Percentiles rank a stretch among this genome's conserved stretches.
Evolutionary conservation across 2,113 vertebrate genomes (phyloP).

Genomic region (Xenus cinereus): DNA sequence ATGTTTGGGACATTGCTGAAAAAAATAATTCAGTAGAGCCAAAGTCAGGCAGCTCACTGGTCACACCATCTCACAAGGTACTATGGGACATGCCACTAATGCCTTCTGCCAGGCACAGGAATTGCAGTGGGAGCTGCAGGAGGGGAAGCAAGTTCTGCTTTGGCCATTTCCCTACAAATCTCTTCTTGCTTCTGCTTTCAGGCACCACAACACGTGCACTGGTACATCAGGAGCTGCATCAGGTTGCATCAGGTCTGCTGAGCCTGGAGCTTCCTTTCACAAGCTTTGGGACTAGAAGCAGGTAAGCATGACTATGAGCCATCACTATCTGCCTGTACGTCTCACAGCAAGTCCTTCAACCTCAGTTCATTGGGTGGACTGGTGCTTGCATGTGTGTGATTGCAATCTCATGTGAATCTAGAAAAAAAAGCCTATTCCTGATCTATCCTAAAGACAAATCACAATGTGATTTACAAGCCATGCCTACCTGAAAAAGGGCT

Average conservation of each 20-base stretch:
- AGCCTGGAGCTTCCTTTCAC: background rate
- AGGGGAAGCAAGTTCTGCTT: background rate
- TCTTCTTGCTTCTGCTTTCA: background rate
- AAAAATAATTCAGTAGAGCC: background rate
- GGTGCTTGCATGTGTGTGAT: rapidly evolving
- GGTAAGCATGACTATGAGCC: background rate
- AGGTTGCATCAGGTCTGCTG: background rate
- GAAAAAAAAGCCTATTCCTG: background rate
- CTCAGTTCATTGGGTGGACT: background rate
- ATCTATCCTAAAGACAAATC: background rate
- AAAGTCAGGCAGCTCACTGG: background rate
- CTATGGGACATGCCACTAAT: too few species aligned
- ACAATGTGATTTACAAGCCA: background rate
- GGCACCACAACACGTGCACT: background rate
- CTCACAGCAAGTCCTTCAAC: background rate
- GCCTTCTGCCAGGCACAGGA: background rate
- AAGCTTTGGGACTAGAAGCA: background rate
- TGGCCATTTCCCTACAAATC: background rate
- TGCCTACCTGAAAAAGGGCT: background rate
- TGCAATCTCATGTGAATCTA: background rate
- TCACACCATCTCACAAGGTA: background rate
- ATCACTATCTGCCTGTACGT: background rate
- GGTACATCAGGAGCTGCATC: background rate
- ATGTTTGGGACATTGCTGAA: background rate
- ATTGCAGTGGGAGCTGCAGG: background rate